phyloP scores from a whole-genome alignment of 2,888 invertebrate species.

The Herminia tarsipennalis region DNA sequence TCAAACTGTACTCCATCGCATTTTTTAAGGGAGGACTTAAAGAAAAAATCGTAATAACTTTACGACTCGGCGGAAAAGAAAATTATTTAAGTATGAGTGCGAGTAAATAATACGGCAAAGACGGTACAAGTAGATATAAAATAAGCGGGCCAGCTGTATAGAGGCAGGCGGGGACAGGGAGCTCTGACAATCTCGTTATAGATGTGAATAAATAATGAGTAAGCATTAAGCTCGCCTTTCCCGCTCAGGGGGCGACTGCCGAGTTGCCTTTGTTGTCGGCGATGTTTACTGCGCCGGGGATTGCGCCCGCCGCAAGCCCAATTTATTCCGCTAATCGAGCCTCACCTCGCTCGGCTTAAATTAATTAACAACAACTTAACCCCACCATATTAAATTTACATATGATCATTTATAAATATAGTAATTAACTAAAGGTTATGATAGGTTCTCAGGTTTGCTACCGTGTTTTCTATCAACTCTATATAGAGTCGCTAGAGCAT shows the following conservation, averaged over 20 bases:
- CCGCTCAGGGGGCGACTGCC: conserved; percentile 59
- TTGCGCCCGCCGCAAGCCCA: conserved; percentile 74
- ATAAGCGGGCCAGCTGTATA: conserved; percentile 61
- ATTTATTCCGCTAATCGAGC: conserved; percentile 82
- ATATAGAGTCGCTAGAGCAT: too few species aligned
- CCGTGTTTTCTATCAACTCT: too few species aligned
- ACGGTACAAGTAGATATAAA: conserved; percentile 57
- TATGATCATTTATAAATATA: conserved; percentile 25
- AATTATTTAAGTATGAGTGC: conserved; percentile 66
- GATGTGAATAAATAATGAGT: conserved; percentile 84
- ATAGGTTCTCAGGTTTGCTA: too few species aligned
- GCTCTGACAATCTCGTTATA: conserved; percentile 82
- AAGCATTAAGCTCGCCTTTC: conserved; percentile 74
- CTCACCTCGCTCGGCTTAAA: conserved; percentile 73
- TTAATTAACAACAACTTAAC: conserved; percentile 78
- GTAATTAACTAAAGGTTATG: too few species aligned
- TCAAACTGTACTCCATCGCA: conserved; percentile 35
- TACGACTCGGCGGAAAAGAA: conserved; percentile 66
- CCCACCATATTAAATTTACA: conserved; percentile 61
- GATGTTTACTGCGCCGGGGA: conserved; percentile 75
- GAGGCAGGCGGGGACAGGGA: conserved; percentile 58
- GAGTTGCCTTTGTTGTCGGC: conserved; percentile 77
- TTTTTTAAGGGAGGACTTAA: conserved; percentile 55
- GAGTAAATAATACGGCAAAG: conserved; percentile 56
- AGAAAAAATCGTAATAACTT: conserved; percentile 66